Base-by-base conservation (phyloP, 1,140 invertebrate species). In the Atta texana region DNA sequence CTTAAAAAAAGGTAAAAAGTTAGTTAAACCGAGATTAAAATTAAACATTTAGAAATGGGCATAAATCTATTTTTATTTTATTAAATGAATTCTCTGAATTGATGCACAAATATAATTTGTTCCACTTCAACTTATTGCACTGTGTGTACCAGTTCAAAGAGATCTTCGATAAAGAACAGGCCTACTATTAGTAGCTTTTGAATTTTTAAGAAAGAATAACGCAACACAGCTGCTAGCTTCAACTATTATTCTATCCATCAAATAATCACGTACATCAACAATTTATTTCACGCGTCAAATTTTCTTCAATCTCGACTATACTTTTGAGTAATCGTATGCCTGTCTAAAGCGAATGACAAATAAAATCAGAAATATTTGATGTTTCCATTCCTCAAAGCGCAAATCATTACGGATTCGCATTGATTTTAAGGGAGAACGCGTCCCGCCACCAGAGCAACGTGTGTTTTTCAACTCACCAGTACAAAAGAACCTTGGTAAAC, bases 401-500 rank as follows among this genome's bases (percentile, higher is more conserved):
- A 21, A 74, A 84, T 84, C 59, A 84, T 84, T 84, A 84, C 69
- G 28, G 80, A 84, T 84, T 51, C 69, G 55, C 80, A 84, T 84
- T 28, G 80, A 84, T 84, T 84, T 84, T 84, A 74, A 72, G 77
- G 80, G 69, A 61, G 59, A 84, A 51, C 69, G 55, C 55, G 39
- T 28, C 55, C 28, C 69, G 24, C 69, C 49, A 34, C 55, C 68
- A 14, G 39, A 84, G 69, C 80, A 74, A 84, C 69, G 71, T 84
- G 66, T 82, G 69, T 84, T 84, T 84, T 84, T 84, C 80, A 74
- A 75, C 39, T 61, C 64, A 21, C 64, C 49, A 8, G 69, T 31
- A 84, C 80, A 84, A 84, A 84, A 84, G 80, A 84, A 84, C 80
- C 80, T 75, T 75, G 80, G 68, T 75, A 84, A 84, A 84, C 80